A percentile compares a stretch with the other conserved stretches of the same genome.
These are phyloP conservation scores for Pyrrhosoma nymphula DNA, from an alignment of 2,888 invertebrate genomes.

Conservation along the genomic window DNA sequence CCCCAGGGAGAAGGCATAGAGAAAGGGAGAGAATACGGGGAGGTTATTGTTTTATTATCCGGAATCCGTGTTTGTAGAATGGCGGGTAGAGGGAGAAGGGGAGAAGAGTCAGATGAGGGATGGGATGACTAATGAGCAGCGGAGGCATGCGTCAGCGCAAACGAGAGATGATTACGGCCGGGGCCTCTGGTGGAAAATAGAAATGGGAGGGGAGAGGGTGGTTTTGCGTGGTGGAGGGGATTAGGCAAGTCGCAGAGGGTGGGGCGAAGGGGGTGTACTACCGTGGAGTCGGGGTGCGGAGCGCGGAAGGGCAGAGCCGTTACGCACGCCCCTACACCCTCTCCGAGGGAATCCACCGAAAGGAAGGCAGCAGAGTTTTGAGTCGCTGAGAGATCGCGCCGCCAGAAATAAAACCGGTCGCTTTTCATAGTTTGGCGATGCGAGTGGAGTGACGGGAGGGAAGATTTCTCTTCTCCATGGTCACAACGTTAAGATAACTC, in stretches of 20 bases:
- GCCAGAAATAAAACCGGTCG: neutral
- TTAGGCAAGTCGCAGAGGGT: neutral
- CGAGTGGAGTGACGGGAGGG: neutral
- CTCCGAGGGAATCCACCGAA: neutral
- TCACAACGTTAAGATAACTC: neutral
- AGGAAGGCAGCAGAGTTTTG: neutral
- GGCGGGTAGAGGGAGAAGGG: neutral
- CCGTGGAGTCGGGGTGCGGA: neutral
- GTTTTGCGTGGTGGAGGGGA: neutral
- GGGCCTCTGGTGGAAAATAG: slow-evolving; percentile 18
- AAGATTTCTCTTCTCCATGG: neutral
- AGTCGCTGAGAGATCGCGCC: neutral
- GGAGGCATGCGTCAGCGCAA: slow-evolving; percentile 31
- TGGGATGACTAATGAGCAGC: slow-evolving; percentile 23
- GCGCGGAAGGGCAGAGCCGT: neutral
- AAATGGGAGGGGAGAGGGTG: neutral
- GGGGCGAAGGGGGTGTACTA: neutral
- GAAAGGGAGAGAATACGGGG: neutral
- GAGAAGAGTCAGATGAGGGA: neutral
- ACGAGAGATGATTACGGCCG: slow-evolving; percentile 32
- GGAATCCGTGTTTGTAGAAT: slow-evolving; percentile 9
- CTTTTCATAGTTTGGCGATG: neutral
- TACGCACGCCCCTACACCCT: neutral
- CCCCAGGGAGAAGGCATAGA: neutral
- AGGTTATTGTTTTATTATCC: slow-evolving; percentile 32